Conservation (phyloP, 2,888 invertebrate species). For the Mimas tiliae region DNA sequence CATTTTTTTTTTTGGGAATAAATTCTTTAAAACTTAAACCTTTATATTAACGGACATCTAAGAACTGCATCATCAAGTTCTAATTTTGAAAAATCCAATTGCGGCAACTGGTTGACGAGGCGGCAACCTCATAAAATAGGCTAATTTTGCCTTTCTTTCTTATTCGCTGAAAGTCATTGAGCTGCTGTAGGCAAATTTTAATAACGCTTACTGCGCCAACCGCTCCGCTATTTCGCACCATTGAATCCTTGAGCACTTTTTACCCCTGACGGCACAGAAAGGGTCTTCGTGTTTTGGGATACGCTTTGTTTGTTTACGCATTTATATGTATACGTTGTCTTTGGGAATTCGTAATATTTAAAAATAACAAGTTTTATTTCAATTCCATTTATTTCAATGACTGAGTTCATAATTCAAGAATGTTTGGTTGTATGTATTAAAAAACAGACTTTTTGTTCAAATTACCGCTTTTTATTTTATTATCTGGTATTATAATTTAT, state of each 20-base stretch:
- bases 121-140: constrained; percentile 67
- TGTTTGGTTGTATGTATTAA: no score
- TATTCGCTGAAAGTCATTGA: constrained; percentile 63
- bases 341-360: background rate
- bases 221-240: constrained; percentile 65
- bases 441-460: no score
- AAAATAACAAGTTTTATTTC: background rate
- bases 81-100: constrained; percentile 27
- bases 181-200: constrained; percentile 73
- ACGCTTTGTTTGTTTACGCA: constrained; percentile 41
- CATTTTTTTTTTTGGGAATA: no score
- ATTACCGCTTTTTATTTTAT: no score
- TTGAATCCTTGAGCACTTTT: constrained; percentile 69
- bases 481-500: no score
- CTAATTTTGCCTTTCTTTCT: constrained; percentile 69
- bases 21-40: no score
- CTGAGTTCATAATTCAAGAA: no score
- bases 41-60: background rate
- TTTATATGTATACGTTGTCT: constrained; percentile 15
- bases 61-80: background rate
- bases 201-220: constrained; percentile 70
- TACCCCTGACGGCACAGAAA: constrained; percentile 54
- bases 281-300: constrained; percentile 48
- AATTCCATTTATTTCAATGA: background rate
- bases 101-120: constrained; percentile 50